Evolutionary conservation across 2,888 invertebrate species (phyloP).

Genomic region (Sialis fuliginosa): DNA sequence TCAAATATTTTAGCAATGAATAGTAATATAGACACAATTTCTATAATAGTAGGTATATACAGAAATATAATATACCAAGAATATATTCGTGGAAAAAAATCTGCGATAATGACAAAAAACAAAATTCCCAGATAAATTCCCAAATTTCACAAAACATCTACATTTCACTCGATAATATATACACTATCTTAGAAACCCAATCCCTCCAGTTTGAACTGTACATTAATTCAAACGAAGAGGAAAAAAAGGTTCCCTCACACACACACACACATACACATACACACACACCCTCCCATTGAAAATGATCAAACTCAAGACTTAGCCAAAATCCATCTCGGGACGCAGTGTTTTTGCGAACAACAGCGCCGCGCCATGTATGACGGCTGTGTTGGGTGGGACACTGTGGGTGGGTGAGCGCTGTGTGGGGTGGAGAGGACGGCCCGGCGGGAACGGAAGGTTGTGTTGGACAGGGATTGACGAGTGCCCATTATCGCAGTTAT

Average conservation of each 20-base stretch:
- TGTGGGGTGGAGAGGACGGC: background rate
- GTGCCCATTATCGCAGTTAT: constrained; percentile 32
- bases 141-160: too few relatives aligned
- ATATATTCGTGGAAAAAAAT: too few relatives aligned
- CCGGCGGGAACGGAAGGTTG: constrained; percentile 24
- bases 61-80: too few relatives aligned
- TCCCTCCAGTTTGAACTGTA: too few relatives aligned
- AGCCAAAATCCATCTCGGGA: background rate
- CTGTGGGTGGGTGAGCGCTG: background rate
- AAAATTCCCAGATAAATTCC: too few relatives aligned
- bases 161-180: too few relatives aligned
- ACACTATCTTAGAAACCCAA: too few relatives aligned
- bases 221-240: background rate
- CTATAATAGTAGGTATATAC: too few relatives aligned
- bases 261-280: background rate
- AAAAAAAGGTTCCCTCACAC: background rate
- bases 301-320: background rate
- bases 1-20: too few relatives aligned
- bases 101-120: too few relatives aligned
- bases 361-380: background rate
- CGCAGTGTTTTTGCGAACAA: background rate
- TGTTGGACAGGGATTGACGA: constrained; percentile 33
- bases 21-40: too few relatives aligned
- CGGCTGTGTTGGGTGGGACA: background rate
- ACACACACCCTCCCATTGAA: background rate